Base-by-base conservation (phyloP, 2,113 vertebrate species). In the Misgurnus mizolepis region DNA sequence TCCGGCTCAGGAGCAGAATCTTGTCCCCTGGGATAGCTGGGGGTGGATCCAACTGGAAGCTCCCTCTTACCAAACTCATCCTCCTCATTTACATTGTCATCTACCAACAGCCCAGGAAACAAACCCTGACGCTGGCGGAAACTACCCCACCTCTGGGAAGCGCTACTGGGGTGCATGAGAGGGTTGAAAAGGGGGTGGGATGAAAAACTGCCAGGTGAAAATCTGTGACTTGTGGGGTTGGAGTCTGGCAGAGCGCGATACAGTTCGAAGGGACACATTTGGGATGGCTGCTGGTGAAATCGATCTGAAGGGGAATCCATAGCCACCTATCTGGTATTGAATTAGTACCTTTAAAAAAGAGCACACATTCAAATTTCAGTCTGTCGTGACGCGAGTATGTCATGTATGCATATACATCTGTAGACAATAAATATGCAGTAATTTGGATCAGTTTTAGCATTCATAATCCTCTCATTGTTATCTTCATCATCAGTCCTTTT, bases 271-370 rank as follows among this genome's bases (percentile, higher is more conserved):
- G 83, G 76, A 0, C 84, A 90, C 8, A 88, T 86, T 79, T 90
- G 89, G 5, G 86, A 79, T 41, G 85, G 69, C 56, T 90, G 88
- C 75, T 90, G 90, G 56, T 88, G 85, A 17, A 93, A 93, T 80
- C 91, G 86, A 79, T 92, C 90, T 39, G 86, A 81, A 58, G 89
- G 86, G 73, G 92, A 91, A 88, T 93, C 91, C 92, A 94, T 94
- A 74, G 61, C 86, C 88, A 7, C 50, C 73, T 84, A 67, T 56
- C 76, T 80, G 65, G 58, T 72, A 60, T 68, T 22, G 67, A 72
- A 71, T 84, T 76, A 75, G 80, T 85, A 83, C 78, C 41, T 75
- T 49, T 49, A 75, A 71, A 82, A 34, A 50, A 72, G 68, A 71
- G 8, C 45, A 69, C 43, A 65, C 60, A 53, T 77, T 7, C 22